Percentiles rank a stretch among this genome's conserved stretches.
Conservation (phyloP, 2,113 vertebrate species). For the Vidua macroura region DNA sequence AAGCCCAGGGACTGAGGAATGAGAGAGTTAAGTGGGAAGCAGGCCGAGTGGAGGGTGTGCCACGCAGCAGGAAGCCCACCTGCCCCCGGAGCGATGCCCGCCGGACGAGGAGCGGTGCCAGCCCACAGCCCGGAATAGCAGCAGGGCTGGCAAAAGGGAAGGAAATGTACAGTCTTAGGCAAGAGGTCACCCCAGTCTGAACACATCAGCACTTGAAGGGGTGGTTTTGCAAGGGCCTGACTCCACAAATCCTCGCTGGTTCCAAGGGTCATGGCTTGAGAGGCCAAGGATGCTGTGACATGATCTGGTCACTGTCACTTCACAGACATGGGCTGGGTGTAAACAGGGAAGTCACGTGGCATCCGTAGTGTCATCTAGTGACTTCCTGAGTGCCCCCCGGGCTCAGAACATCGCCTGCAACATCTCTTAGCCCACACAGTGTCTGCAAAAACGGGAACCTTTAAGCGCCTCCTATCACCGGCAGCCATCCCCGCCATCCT, state of each 20-base stretch:
- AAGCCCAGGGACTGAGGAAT: neutral
- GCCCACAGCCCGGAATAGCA: neutral
- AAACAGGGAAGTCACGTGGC: conserved; percentile 19
- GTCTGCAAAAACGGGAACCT: neutral
- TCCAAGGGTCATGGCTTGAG: neutral
- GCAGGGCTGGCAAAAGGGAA: neutral
- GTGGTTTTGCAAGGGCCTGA: neutral
- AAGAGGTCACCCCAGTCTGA: neutral
- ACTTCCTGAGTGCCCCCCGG: neutral
- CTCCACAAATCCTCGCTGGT: accelerated
- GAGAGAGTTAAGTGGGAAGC: neutral
- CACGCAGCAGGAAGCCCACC: neutral
- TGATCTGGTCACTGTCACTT: neutral
- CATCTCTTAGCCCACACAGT: neutral
- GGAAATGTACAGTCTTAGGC: neutral
- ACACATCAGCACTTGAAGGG: neutral
- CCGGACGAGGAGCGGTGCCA: neutral
- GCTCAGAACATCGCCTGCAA: neutral
- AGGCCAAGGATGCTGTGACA: neutral
- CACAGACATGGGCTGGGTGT: neutral
- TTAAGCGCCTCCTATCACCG: neutral
- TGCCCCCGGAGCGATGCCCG: neutral
- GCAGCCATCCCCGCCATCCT: neutral
- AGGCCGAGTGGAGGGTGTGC: neutral
- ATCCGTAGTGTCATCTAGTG: accelerated